Evolutionary conservation across 37 sponge, comb jelly and placozoan species (phyloP), one percentile per base, ranked within the genome.

Genomic region (Agelas oroides): DNA sequence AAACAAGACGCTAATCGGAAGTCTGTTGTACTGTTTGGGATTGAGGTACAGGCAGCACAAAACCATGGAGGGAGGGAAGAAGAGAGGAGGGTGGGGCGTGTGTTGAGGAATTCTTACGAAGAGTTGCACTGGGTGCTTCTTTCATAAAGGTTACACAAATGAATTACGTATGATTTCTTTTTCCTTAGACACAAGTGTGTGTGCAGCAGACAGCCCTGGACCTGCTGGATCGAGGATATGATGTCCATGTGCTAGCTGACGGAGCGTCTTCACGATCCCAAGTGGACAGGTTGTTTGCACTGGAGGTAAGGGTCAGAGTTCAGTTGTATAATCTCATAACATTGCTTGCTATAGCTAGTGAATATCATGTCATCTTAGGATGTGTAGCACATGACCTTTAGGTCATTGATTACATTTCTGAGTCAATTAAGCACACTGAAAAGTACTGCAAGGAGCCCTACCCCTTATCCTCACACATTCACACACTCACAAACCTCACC

Each of bases 151-250:
- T 46, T 46, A 46, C 46, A 46, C n/a, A n/a, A n/a, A n/a, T n/a
- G n/a, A n/a, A n/a, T n/a, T n/a, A n/a, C 8, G 46, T 46, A 8
- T 8, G 3, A 8, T 46, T 46, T 46, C 41, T 36, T 46, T 32
- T 65, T 71, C 1, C 52, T 19, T 62, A 96, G 95, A 89, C 96
- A 21, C 99, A 99, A 53, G 99, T 99, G 59, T 99, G 99, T 89
- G 86, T 99, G 0, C 97, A 96, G 75, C 99, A 99, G 76, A 99
- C 99, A 5, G 80, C 96, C 33, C 74, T 99, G 31, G 99, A 99
- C 71, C 90, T 99, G 20, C 34, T 97, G 18, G 78, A 40, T 19
- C 77, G 54, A n/a, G 97, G 99, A 8, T 94, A 89, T 24, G 88
- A 96, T 58, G 99, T 99, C 23, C 99, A 99, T 62, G 64, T 99